These are phyloP conservation scores for Pararge aegeria DNA, from an alignment of 1,140 invertebrate genomes.

Conservation along the genomic window DNA sequence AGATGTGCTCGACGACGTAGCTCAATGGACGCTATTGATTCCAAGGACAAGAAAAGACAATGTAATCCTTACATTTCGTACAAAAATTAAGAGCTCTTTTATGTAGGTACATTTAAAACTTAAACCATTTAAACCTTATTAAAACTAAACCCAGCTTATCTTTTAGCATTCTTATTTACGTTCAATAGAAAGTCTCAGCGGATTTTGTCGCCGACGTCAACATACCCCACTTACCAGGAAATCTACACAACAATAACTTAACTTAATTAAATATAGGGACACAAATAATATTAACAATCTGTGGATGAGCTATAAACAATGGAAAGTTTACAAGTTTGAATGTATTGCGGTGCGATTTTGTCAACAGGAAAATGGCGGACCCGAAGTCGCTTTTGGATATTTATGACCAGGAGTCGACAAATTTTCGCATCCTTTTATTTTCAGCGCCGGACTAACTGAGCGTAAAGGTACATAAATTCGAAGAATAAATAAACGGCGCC, in stretches of 20 bases:
- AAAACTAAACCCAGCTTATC: too few species aligned
- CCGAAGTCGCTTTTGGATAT: constrained; percentile 65
- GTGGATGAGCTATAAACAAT: constrained; percentile 52
- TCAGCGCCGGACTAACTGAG: constrained; percentile 51
- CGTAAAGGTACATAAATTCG: constrained; percentile 57
- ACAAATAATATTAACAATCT: constrained; percentile 33
- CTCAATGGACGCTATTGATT: constrained; percentile 47
- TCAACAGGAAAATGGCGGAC: constrained; percentile 75
- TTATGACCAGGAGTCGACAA: constrained; percentile 69
- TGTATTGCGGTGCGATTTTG: constrained; percentile 67
- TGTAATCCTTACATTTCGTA: not conserved
- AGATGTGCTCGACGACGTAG: constrained; percentile 36
- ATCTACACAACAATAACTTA: not conserved
- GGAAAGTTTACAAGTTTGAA: constrained; percentile 69
- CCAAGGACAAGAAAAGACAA: constrained; percentile 24
- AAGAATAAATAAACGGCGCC: constrained; percentile 46
- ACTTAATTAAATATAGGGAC: constrained; percentile 7
- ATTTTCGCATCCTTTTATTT: constrained; percentile 70
- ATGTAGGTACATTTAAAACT: not conserved
- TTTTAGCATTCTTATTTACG: too few species aligned
- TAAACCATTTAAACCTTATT: too few species aligned
- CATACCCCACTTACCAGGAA: not conserved
- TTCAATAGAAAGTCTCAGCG: too few species aligned
- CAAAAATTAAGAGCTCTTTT: not conserved
- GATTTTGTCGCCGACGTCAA: not conserved